Evolutionary conservation across 2,888 invertebrate genomes (phyloP), one percentile per base, ranked within the genome.

Genomic region (Sphecodes monilicornis): DNA sequence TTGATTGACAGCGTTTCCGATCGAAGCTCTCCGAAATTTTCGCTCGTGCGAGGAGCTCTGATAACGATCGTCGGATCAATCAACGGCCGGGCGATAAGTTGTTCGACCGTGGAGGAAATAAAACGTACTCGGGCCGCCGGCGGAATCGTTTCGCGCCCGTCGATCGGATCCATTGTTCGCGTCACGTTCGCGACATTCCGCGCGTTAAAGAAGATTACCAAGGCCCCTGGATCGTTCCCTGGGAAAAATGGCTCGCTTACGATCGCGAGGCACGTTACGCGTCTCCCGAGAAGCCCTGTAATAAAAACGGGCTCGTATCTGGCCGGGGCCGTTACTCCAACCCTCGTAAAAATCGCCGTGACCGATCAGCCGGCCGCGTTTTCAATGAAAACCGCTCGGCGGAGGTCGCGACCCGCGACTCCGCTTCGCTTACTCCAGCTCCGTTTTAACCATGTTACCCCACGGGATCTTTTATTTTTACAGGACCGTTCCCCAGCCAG

Each of bases 151-250:
- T 41, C 73, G 78, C 32, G 60, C 66, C 69, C 82, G 82, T 64
- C 43, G 84, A 76, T 82, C 78, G 72, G 41, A 69, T 57, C 78
- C 73, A 82, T 85, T 85, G 85, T 85, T 79, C 85, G 78, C 78
- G 76, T 80, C 84, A 85, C 85, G 85, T 85, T 68, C 85, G 32
- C 82, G 82, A 46, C 80, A 50, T 80, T 80, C 68, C 11, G 39
- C 82, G 86, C 88, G 82, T 84, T 86, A 82, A 86, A 84, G 82
- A 80, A 82, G 75, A 88, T 88, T 88, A 82, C 89, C 46, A 50
- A 68, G 68, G 16, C 26, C 18, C 41, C 71, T 60, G 69, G 77
- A 80, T 77, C 83, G 79, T 77, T 83, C 43, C 46, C 69, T 16
- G 36, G 26, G 39, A 77, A 76, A 72, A 79, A 81, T 82, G 57